Evolutionary conservation across 1,140 invertebrate genomes (phyloP), one percentile per base, ranked within the genome.

Genomic region (Spodoptera litura): DNA sequence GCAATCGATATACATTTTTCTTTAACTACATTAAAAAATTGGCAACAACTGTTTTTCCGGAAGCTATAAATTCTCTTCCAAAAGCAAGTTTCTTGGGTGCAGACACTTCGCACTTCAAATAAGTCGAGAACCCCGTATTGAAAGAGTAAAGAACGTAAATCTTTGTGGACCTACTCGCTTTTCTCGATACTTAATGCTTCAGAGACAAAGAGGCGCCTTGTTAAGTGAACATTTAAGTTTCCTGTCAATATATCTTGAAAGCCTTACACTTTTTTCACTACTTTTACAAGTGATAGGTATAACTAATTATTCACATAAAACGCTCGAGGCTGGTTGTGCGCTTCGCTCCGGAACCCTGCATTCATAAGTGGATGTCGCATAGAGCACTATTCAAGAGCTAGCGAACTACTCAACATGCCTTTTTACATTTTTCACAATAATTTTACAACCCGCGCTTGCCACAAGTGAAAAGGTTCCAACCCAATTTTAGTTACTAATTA

Each of bases 331-430:
- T 12, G 58, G 20, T 61, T 52, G 44, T 4, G n/a, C 55, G 35
- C 55, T 58, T 20, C 55, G 58, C 13, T 52, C 31, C 70, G 35
- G 38, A 73, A 73, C 58, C 70, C 9, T 56, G 70, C 55, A 56
- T 58, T 35, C 55, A 13, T 20, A 49, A 73, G 70, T 58, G 55
- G 35, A 15, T 11, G 70, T 59, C 15, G 70, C 53, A 52, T 25
- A 12, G 13, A 55, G 35, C 68, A 27, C 55, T 58, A 49, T 59
- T 73, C 31, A 73, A 73, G 44, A 59, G 53, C 70, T 73, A 35
- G 55, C 15, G 55, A 58, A 56, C 70, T 73, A 73, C 70, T 71
- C 56, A 71, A 71, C 68, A 56, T 73, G 20, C 35, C 58, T 73
- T 49, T 70, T 71, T 71, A 55, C 44, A 71, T 38, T 71, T 38